These are phyloP conservation scores for Philypnodon macrostomus DNA, from an alignment of 2,797 vertebrate species.

Conservation along the genomic window DNA sequence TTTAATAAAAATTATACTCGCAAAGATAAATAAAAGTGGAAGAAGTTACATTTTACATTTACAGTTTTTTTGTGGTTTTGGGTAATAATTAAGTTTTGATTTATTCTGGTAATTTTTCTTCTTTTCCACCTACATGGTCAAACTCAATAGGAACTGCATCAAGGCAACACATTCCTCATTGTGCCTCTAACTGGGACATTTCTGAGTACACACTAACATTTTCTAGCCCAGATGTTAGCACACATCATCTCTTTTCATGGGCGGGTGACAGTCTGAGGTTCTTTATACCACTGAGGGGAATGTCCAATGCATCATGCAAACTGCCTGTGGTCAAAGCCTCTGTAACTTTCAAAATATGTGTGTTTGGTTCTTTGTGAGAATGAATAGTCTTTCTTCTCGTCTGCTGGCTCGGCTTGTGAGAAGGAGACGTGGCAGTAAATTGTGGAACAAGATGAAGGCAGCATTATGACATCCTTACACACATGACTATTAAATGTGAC, in stretches of 20 bases:
- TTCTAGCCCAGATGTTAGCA: slow-evolving; percentile 56
- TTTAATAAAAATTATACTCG: too few relatives aligned
- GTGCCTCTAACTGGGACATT: slow-evolving; percentile 57
- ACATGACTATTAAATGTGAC: slow-evolving; percentile 15
- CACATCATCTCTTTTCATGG: slow-evolving; percentile 65
- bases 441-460: slow-evolving; percentile 27
- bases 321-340: slow-evolving; percentile 22
- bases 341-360: slow-evolving; percentile 30
- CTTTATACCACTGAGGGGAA: too few relatives aligned
- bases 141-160: slow-evolving; percentile 32
- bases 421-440: slow-evolving; percentile 52
- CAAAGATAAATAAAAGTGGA: too few relatives aligned
- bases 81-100: too few relatives aligned
- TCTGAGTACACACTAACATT: slow-evolving; percentile 43
- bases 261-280: slow-evolving; percentile 49
- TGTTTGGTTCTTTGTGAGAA: slow-evolving; percentile 13
- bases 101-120: too few relatives aligned
- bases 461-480: slow-evolving; percentile 16
- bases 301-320: slow-evolving; percentile 30
- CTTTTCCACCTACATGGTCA: slow-evolving; percentile 1
- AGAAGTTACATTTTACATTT: too few relatives aligned
- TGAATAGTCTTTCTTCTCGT: slow-evolving; percentile 29
- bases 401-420: slow-evolving; percentile 55
- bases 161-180: slow-evolving; percentile 72
- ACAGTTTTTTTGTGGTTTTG: too few relatives aligned